phyloP scores from a whole-genome alignment of 2,797 vertebrate genomes.

The Clarias fuscus region DNA sequence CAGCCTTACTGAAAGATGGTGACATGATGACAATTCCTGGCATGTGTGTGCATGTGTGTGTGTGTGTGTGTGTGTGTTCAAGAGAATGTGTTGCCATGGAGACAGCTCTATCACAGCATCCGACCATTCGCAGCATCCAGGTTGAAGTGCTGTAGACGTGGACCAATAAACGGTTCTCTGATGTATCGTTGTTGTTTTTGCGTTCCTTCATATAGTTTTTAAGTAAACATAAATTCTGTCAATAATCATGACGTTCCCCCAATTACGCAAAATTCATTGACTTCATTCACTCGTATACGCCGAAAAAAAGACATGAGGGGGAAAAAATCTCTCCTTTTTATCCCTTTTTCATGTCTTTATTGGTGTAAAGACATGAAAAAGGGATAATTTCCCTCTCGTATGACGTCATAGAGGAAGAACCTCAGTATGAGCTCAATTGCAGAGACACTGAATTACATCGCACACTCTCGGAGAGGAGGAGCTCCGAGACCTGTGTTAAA shows the following conservation, averaged over 20 bases:
- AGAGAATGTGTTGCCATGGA: constrained; percentile 14
- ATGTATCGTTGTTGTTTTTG: not conserved
- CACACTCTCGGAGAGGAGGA: too few relatives aligned
- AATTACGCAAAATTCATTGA: too few relatives aligned
- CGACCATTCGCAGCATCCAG: not conserved
- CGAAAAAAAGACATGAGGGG: too few relatives aligned
- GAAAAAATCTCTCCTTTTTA: too few relatives aligned
- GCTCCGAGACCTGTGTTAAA: too few relatives aligned
- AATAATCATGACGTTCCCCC: not conserved
- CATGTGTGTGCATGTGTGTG: not conserved
- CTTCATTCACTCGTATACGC: too few relatives aligned
- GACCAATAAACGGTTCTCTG: not conserved
- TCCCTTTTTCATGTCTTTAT: too few relatives aligned
- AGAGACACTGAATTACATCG: too few relatives aligned
- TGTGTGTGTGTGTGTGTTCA: not conserved
- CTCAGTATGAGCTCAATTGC: too few relatives aligned
- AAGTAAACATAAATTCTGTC: not conserved
- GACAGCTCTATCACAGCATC: not conserved
- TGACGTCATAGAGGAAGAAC: too few relatives aligned
- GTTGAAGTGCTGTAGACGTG: not conserved
- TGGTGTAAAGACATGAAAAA: too few relatives aligned
- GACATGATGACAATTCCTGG: constrained; percentile 33
- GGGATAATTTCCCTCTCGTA: too few relatives aligned
- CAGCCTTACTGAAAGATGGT: not conserved
- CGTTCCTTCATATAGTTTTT: not conserved